Percentiles rank a stretch among this genome's conserved stretches.
Conservation (phyloP, 2,113 vertebrate species). For the Myotis lucifugus region DNA sequence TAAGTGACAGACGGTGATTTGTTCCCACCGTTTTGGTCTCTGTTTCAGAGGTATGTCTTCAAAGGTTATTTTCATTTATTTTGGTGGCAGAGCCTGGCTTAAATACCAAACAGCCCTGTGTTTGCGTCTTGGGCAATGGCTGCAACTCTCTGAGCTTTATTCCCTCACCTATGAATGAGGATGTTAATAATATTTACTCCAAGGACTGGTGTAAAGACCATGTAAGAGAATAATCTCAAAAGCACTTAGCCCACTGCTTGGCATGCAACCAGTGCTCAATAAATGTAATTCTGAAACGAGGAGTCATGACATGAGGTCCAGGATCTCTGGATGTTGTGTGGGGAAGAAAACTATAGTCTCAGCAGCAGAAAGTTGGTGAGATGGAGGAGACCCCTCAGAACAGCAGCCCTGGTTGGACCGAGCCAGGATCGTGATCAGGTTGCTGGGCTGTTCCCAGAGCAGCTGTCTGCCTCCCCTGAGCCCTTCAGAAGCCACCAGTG, state of each 20-base stretch:
- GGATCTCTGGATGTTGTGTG: neutral
- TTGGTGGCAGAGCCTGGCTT: neutral
- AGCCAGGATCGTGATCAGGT: neutral
- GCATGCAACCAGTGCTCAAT: neutral
- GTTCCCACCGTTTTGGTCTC: neutral
- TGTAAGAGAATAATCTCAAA: neutral
- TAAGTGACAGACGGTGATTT: fast-evolving
- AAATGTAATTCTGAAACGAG: neutral
- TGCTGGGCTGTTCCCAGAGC: neutral
- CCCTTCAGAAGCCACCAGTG: neutral
- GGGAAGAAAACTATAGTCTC: neutral
- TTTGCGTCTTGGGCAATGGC: neutral
- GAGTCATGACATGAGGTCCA: neutral
- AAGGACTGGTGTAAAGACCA: neutral
- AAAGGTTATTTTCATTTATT: neutral
- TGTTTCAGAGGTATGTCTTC: neutral
- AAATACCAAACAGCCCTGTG: neutral
- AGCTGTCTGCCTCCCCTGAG: neutral
- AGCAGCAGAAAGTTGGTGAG: neutral
- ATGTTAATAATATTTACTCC: no score
- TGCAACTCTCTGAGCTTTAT: neutral
- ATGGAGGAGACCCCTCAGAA: neutral
- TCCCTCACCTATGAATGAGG: no score
- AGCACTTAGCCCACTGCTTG: neutral
- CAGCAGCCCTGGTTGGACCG: neutral